A percentile compares a stretch with the other conserved stretches of the same genome.
phyloP scores from a whole-genome alignment of 2,888 invertebrate species.

The Chrysodeixis includens region DNA sequence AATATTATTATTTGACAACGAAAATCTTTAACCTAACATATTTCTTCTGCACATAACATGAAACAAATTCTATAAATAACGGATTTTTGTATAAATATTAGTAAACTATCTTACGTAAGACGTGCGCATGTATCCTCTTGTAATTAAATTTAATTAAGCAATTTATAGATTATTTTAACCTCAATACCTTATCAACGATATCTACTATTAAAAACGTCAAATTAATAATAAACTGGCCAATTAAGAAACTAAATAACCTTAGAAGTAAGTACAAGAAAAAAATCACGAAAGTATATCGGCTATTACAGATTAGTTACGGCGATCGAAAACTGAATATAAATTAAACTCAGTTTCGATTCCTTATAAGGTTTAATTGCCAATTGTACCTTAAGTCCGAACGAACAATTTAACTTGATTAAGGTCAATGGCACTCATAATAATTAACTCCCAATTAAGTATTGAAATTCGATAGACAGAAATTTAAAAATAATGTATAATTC shows the following conservation, averaged over 20 bases:
- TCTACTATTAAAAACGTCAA: slow-evolving; percentile 24
- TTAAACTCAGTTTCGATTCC: slow-evolving; percentile 58
- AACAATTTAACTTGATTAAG: slow-evolving; percentile 63
- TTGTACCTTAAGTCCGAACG: slow-evolving; percentile 42
- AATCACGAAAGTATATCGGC: slow-evolving; percentile 59
- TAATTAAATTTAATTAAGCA: slow-evolving; percentile 28
- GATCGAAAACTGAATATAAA: slow-evolving; percentile 65
- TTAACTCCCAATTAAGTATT: slow-evolving; percentile 50
- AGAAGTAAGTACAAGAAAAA: slow-evolving; percentile 30
- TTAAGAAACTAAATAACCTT: slow-evolving; percentile 37
- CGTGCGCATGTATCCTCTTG: slow-evolving; percentile 2
- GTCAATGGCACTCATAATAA: slow-evolving; percentile 64
- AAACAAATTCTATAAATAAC: slow-evolving; percentile 22
- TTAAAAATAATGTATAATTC: slow-evolving; percentile 29
- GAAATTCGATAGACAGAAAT: slow-evolving; percentile 49
- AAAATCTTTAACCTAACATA: slow-evolving; percentile 31
- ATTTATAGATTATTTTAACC: slow-evolving; percentile 36
- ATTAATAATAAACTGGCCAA: slow-evolving; percentile 32
- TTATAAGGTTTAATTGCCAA: slow-evolving; percentile 60
- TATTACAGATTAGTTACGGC: slow-evolving; percentile 66
- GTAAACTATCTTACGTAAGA: slow-evolving; percentile 26
- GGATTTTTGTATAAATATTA: slow-evolving; percentile 25
- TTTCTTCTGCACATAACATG: slow-evolving; percentile 16
- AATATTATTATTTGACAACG: slow-evolving; percentile 6
- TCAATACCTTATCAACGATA: slow-evolving; percentile 34